phyloP scores from a whole-genome alignment of 2,113 vertebrate species.

The Neotragus moschatus region DNA sequence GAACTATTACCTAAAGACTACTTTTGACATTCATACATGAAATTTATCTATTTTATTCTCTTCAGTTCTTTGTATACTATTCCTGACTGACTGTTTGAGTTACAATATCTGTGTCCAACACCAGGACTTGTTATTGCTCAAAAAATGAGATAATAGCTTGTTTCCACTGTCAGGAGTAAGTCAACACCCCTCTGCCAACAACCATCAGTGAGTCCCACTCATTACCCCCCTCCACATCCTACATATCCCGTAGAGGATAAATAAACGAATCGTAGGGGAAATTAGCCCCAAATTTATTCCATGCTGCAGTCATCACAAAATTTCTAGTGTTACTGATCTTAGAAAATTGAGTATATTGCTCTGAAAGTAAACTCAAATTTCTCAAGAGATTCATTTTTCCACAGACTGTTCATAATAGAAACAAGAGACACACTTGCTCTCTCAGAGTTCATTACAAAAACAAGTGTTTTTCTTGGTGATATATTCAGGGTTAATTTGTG shows the following conservation, averaged over 20 bases:
- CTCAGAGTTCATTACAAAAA: neutral
- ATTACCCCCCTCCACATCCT: no score
- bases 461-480: neutral
- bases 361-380: constrained; percentile 5
- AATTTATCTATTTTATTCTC: neutral
- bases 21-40: neutral
- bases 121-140: neutral
- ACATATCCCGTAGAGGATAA: neutral
- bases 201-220: no score
- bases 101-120: neutral
- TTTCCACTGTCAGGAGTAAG: neutral
- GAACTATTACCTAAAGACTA: neutral
- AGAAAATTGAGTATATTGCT: neutral
- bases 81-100: neutral
- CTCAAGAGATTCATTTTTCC: neutral
- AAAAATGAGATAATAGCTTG: neutral
- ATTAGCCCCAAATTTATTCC: neutral
- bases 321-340: neutral
- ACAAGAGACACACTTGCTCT: neutral
- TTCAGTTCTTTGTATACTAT: neutral
- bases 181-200: neutral
- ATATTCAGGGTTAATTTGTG: neutral
- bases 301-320: neutral
- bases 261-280: neutral
- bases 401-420: neutral